These are phyloP conservation scores for Catocala fraxini DNA, from an alignment of 2,888 invertebrate genomes.

Conservation along the genomic window DNA sequence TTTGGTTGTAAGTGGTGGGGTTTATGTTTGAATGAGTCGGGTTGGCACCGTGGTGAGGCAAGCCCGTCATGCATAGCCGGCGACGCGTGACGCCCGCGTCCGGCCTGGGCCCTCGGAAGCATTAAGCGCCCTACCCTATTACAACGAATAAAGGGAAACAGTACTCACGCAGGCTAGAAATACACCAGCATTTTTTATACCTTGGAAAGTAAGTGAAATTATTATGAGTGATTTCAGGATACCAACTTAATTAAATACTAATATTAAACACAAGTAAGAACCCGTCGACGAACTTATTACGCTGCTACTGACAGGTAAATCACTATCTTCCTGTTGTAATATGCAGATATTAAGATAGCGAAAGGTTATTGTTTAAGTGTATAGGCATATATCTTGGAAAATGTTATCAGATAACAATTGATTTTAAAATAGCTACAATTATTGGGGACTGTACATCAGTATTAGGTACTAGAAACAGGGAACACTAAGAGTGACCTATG, in stretches of 20 bases:
- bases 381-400: background rate
- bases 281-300: slow-evolving; percentile 1
- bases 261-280: background rate
- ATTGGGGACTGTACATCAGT: too few species aligned
- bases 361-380: slow-evolving; percentile 13
- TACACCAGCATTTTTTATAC: slow-evolving; percentile 5
- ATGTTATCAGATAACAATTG: too few species aligned
- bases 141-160: slow-evolving; percentile 47
- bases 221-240: background rate
- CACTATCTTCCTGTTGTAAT: slow-evolving; percentile 1
- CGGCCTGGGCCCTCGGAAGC: slow-evolving; percentile 77
- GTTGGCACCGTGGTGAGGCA: slow-evolving; percentile 66
- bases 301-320: slow-evolving; percentile 4
- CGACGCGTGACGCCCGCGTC: slow-evolving; percentile 80
- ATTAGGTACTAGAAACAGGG: too few species aligned
- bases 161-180: slow-evolving; percentile 14
- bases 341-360: slow-evolving; percentile 13
- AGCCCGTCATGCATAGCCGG: slow-evolving; percentile 76
- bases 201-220: background rate
- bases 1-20: slow-evolving; percentile 39
- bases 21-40: slow-evolving; percentile 52
- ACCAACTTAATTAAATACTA: background rate
- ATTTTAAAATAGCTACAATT: too few species aligned
- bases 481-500: too few species aligned
- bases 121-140: slow-evolving; percentile 67